These are phyloP conservation scores for Hestina assimilis DNA, from an alignment of 1,140 invertebrate species.

Conservation along the genomic window DNA sequence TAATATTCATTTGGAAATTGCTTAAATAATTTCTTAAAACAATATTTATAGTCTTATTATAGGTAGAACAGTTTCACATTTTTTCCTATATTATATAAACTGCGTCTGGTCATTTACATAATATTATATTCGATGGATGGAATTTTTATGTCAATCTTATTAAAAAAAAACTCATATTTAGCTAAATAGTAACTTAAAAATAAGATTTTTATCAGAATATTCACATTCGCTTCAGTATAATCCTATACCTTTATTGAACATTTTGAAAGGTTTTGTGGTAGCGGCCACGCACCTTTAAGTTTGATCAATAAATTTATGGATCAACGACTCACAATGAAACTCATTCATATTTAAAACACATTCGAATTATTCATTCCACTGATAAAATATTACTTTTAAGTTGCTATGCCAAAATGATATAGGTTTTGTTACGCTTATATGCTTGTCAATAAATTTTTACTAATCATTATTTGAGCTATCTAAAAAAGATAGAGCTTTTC, in stretches of 20 bases:
- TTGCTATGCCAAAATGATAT: not conserved
- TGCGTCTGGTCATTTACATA: no score
- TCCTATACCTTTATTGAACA: slow-evolving; percentile 46
- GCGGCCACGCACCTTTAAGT: slow-evolving; percentile 57
- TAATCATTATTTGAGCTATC: no score
- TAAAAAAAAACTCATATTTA: no score
- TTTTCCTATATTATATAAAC: no score
- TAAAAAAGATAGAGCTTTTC: no score
- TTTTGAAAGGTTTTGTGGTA: slow-evolving; percentile 55
- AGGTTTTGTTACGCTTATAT: no score
- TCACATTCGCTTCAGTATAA: slow-evolving; percentile 7
- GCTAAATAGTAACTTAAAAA: slow-evolving; percentile 12
- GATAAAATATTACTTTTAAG: slow-evolving; percentile 10
- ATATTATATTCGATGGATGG: no score
- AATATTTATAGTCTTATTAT: not conserved
- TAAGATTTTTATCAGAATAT: not conserved
- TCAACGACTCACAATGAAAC: not conserved
- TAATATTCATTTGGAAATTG: not conserved
- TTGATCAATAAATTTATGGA: slow-evolving; percentile 46
- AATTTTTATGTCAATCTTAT: no score
- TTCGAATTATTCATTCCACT: not conserved
- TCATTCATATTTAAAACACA: slow-evolving; percentile 9
- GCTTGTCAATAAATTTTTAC: no score
- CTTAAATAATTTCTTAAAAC: not conserved
- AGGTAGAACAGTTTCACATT: no score